Percentiles rank a stretch among this genome's conserved stretches.
Evolutionary conservation across 2,113 vertebrate genomes (phyloP).

Genomic region (Hippocampus guttulatus): DNA sequence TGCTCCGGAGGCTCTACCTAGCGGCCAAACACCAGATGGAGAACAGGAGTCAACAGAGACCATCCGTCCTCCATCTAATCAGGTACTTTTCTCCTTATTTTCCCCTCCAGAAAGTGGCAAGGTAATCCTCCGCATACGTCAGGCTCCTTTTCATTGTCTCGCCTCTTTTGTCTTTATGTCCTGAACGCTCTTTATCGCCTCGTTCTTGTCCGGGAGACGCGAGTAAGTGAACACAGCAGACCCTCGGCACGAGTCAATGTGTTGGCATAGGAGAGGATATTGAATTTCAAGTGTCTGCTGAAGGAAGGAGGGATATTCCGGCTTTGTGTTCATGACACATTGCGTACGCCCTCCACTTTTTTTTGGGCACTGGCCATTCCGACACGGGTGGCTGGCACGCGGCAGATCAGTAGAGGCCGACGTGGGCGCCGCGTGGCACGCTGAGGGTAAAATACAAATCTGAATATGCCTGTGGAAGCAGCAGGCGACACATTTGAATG

Average conservation of each 20-base stretch:
- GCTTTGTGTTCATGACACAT: constrained; percentile 4
- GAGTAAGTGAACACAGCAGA: constrained; percentile 9
- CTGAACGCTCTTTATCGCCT: not conserved
- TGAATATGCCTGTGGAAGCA: not conserved
- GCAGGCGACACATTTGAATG: not conserved
- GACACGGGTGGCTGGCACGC: constrained; percentile 24
- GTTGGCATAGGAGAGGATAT: constrained; percentile 18
- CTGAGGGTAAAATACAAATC: constrained; percentile 24
- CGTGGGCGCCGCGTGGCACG: constrained; percentile 16
- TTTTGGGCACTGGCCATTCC: constrained; percentile 22
- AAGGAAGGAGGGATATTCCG: constrained; percentile 28
- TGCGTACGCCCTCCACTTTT: constrained; percentile 12
- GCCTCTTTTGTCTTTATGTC: constrained; percentile 21
- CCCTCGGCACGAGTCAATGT: constrained; percentile 32
- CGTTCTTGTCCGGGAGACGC: constrained; percentile 14
- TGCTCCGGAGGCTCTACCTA: constrained; percentile 12
- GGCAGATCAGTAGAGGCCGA: constrained; percentile 34
- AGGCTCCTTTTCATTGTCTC: constrained; percentile 12
- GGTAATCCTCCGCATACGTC: constrained; percentile 17
- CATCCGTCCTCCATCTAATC: constrained; percentile 41
- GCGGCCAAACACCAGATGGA: constrained; percentile 37
- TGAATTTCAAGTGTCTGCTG: constrained; percentile 30
- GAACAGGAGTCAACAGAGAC: constrained; percentile 20
- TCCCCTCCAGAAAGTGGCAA: constrained; percentile 33
- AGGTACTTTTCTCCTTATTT: constrained; percentile 25